phyloP scores from a whole-genome alignment of 2,113 vertebrate genomes.

The Aramus guarauna region DNA sequence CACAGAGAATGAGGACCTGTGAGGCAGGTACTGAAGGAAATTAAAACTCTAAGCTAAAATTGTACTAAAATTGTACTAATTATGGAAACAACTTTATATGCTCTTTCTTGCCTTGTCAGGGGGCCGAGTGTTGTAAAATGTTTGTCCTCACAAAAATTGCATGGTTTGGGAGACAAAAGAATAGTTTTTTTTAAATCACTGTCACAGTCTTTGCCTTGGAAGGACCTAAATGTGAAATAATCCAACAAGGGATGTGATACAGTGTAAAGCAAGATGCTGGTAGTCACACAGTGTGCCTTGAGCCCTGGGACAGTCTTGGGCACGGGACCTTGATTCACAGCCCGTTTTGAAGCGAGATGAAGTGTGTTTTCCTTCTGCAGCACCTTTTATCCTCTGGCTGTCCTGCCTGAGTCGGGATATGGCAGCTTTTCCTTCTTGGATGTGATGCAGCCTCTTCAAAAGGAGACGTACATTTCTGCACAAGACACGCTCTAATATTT shows the following conservation, averaged over 20 bases:
- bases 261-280: neutral
- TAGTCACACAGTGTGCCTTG: accelerated
- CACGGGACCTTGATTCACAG: neutral
- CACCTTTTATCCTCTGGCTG: neutral
- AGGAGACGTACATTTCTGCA: neutral
- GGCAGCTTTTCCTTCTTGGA: neutral
- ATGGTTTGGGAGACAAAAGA: neutral
- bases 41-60: neutral
- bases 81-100: accelerated
- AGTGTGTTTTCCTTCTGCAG: neutral
- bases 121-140: neutral
- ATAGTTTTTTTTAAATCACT: neutral
- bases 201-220: neutral
- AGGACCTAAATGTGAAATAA: neutral
- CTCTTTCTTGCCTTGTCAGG: neutral
- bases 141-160: neutral
- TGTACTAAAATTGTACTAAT: neutral
- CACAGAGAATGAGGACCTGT: neutral
- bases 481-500: neutral
- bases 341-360: neutral
- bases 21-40: neutral
- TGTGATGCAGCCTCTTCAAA: neutral
- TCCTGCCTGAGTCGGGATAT: accelerated
- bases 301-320: neutral
- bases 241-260: accelerated